These are phyloP conservation scores for Drosophila pseudotalamancana DNA, from an alignment of 2,888 invertebrate species.

Conservation along the genomic window DNA sequence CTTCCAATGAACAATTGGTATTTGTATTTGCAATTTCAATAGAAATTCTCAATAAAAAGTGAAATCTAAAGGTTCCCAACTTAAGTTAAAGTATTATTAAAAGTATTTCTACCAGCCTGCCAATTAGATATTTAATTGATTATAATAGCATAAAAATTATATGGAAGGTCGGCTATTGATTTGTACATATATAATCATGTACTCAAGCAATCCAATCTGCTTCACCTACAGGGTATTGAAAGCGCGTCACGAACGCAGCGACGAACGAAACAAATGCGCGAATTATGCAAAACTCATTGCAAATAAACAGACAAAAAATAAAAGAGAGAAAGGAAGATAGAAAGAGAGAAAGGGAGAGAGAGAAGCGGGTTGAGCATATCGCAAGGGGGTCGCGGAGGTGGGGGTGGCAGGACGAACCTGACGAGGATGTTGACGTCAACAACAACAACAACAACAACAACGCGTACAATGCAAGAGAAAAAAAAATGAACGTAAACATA, in stretches of 20 bases:
- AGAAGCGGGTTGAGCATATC: conserved; percentile 9
- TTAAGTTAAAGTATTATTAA: too few species aligned
- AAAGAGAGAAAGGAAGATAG: not conserved
- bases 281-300: conserved; percentile 78
- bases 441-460: conserved; percentile 36
- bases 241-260: conserved; percentile 27
- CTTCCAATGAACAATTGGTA: too few species aligned
- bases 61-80: too few species aligned
- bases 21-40: too few species aligned
- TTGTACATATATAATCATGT: too few species aligned
- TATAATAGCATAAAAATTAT: too few species aligned
- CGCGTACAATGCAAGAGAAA: conserved; percentile 65
- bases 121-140: too few species aligned
- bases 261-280: conserved; percentile 75
- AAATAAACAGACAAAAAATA: conserved; percentile 68
- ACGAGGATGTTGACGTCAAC: conserved; percentile 76
- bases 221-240: conserved; percentile 17
- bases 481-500: conserved; percentile 75
- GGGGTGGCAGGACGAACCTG: conserved; percentile 43
- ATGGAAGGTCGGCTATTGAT: too few species aligned
- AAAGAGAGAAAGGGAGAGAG: not conserved
- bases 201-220: too few species aligned
- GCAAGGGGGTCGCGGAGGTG: conserved; percentile 1
- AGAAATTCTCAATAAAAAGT: too few species aligned
- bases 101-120: too few species aligned